Conservation (phyloP, 2,888 invertebrate genomes). For the Malthinus flaveolus region DNA sequence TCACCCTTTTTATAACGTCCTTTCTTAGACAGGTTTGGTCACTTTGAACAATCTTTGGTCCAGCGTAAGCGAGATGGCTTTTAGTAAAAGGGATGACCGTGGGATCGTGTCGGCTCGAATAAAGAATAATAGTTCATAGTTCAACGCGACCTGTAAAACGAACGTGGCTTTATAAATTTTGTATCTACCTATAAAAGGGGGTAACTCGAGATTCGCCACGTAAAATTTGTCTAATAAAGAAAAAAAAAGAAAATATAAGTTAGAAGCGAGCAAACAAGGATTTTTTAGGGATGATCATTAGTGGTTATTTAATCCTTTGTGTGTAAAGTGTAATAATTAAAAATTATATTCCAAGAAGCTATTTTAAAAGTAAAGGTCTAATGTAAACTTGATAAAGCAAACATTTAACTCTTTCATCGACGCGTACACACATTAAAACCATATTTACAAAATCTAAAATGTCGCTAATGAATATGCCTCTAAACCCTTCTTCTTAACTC, state of each 20-base stretch:
- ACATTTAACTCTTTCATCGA: slow-evolving; percentile 28
- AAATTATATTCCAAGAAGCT: slow-evolving; percentile 24
- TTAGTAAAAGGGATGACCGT: slow-evolving; percentile 29
- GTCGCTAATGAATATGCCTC: slow-evolving; percentile 44
- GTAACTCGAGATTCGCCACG: not conserved
- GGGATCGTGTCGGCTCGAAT: slow-evolving; percentile 28
- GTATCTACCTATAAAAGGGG: slow-evolving; percentile 18
- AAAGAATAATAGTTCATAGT: slow-evolving; percentile 32
- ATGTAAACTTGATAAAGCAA: slow-evolving; percentile 13
- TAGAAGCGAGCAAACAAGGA: too few species aligned
- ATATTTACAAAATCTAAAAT: slow-evolving; percentile 51
- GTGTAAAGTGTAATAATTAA: slow-evolving; percentile 20
- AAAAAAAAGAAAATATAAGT: not conserved
- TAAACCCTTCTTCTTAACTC: slow-evolving; percentile 49
- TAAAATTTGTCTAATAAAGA: not conserved
- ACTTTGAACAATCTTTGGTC: slow-evolving; percentile 28
- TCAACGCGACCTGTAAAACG: slow-evolving; percentile 33
- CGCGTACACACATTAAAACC: slow-evolving; percentile 33
- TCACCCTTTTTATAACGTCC: slow-evolving; percentile 40
- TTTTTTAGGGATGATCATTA: too few species aligned
- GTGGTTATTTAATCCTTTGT: slow-evolving; percentile 12
- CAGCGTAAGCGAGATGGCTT: slow-evolving; percentile 26
- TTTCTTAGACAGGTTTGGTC: slow-evolving; percentile 46
- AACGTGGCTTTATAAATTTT: slow-evolving; percentile 10
- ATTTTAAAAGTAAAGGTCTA: slow-evolving; percentile 1